Percentiles rank a stretch among this genome's conserved stretches.
Evolutionary conservation across 2,797 vertebrate species (phyloP).

Genomic region (Nasua narica): DNA sequence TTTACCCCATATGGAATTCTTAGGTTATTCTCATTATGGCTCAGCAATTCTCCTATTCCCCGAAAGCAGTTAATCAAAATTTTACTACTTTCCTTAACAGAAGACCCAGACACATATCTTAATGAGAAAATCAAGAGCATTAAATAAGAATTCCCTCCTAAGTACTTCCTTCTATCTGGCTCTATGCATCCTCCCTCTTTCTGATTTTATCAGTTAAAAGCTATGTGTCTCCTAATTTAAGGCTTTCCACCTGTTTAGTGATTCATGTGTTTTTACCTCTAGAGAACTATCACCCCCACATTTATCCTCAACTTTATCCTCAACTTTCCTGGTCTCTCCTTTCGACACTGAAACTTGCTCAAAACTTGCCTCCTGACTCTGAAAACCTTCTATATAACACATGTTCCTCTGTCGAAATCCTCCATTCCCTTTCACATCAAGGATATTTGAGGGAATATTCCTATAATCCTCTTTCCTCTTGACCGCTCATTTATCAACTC

Average conservation of each 20-base stretch:
- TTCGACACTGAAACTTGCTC: background rate
- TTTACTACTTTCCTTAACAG: background rate
- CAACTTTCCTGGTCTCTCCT: background rate
- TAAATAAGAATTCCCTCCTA: background rate
- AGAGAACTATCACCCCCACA: too few species aligned
- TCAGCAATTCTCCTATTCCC: background rate
- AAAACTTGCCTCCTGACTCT: background rate
- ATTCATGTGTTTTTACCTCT: background rate
- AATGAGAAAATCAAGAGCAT: background rate
- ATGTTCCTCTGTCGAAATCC: background rate
- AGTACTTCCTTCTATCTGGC: background rate
- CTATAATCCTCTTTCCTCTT: background rate
- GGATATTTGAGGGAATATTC: background rate
- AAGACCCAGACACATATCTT: background rate
- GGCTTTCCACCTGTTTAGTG: background rate
- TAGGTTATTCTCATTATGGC: background rate
- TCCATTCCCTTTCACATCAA: background rate
- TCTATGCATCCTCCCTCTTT: background rate
- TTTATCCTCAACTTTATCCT: background rate
- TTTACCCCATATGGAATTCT: background rate
- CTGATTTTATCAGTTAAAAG: background rate
- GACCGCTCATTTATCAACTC: background rate
- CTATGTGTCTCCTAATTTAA: background rate
- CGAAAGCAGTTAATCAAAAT: background rate
- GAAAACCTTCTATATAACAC: background rate